A percentile compares a stretch with the other conserved stretches of the same genome.
Conservation (phyloP, 1,140 invertebrate genomes). For the Rhysida immarginata region DNA sequence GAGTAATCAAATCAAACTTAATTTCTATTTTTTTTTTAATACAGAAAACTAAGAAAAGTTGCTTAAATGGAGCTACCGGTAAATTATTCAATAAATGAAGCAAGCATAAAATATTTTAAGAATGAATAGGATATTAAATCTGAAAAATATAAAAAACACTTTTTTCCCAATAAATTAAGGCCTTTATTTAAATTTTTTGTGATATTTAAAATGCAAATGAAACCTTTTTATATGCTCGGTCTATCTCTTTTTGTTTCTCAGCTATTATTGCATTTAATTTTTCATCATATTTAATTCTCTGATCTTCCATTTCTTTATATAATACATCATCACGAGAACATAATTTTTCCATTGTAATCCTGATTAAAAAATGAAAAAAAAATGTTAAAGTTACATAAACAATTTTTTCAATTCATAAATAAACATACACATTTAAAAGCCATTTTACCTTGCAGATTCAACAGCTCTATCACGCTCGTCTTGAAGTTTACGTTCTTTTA, state of each 20-base stretch:
- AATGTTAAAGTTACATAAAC: not conserved
- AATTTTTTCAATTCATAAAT: not conserved
- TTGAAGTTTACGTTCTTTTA: conserved; percentile 7
- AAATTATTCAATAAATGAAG: too few relatives aligned
- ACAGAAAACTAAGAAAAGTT: too few relatives aligned
- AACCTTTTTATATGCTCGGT: conserved; percentile 2
- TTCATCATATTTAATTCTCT: conserved; percentile 3
- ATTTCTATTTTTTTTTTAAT: too few relatives aligned
- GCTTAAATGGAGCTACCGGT: too few relatives aligned
- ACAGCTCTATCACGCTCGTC: conserved; percentile 2
- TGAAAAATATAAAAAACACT: too few relatives aligned
- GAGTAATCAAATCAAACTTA: too few relatives aligned
- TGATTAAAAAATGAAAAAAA: not conserved
- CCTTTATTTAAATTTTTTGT: too few relatives aligned
- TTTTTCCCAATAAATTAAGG: too few relatives aligned
- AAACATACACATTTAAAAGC: not conserved
- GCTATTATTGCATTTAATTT: not conserved
- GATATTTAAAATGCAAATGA: too few relatives aligned
- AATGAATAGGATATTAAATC: too few relatives aligned
- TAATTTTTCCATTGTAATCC: not conserved
- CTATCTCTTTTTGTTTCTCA: not conserved
- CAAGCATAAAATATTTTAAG: too few relatives aligned
- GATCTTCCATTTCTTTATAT: conserved; percentile 5
- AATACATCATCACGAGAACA: not conserved
- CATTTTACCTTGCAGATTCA: not conserved